Base-by-base conservation (phyloP, 2,797 vertebrate species). In the Lepus oiostolus region DNA sequence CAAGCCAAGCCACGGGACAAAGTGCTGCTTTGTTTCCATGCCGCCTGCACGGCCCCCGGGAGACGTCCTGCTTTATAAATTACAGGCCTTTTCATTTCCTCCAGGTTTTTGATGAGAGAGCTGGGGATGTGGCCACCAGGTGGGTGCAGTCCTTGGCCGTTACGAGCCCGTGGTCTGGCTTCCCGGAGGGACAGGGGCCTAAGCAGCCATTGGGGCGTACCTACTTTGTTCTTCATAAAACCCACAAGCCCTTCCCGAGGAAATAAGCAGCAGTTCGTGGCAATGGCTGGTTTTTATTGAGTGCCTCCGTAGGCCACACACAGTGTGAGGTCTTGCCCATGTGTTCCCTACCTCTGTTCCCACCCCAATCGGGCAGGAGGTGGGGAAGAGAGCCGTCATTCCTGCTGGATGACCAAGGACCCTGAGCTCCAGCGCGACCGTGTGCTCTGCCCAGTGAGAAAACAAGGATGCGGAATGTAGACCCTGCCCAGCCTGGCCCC, bases 21-120 rank as follows among this genome's bases (percentile, higher is more conserved):
- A 96, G 91, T 2, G 16, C 50, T 4, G 91, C 93, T 96, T 96
- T 96, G 96, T 96, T 52, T 77, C 1, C 0, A 0, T 52, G 84
- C 70, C 16, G 88, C 91, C 68, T 6, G 26, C 0, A 1, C 14
- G 0, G 67, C 21, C 82, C 67, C 75, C 58, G 8, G 1, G 89
- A 95, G 93, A 85, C 86, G 83, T n/a, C 67, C 92, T 8, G 26
- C 67, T 62, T 95, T 96, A 75, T 82, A 88, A 91, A 95, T 94
- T 90, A 96, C 86, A 96, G 92, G 91, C 80, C 92, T 96, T 95
- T 97, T 97, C 94, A 97, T 97, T 97, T 97, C 96, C 97, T 97
- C 72, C 89, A 81, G 83, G 89, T 84, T 95, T 96, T 95, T 94
- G 95, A 97, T n/a, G 96, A 93, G 96, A 93, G 91, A 76, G 74